Conservation (phyloP, 2,113 vertebrate species). For the Triplophysa siluroides region DNA sequence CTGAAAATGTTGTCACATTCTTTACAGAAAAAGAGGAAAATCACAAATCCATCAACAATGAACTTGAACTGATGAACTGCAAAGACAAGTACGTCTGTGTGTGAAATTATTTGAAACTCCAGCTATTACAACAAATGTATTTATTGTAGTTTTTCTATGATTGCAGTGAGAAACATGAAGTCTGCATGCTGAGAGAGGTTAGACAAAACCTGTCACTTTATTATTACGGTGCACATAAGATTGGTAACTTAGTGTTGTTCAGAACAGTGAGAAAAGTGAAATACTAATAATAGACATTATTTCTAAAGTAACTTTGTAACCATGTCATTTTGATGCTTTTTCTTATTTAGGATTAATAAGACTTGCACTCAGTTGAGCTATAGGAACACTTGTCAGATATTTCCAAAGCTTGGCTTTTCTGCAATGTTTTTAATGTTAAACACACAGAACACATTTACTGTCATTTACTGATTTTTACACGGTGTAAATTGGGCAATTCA, state of each 20-base stretch:
- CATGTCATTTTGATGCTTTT: no score
- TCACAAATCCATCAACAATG: conserved; percentile 65
- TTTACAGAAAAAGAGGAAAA: conserved; percentile 69
- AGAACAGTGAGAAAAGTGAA: no score
- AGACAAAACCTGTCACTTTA: conserved; percentile 5
- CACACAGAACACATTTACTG: no score
- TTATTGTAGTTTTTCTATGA: conserved; percentile 3
- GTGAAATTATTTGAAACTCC: not conserved
- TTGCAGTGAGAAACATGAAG: conserved; percentile 71
- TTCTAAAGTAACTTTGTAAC: no score
- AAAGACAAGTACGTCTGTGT: conserved; percentile 62
- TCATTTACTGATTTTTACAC: no score
- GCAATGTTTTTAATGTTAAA: no score
- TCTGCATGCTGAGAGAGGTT: conserved; percentile 83
- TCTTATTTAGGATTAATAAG: no score
- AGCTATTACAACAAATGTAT: not conserved
- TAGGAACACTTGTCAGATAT: no score
- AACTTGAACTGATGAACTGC: conserved; percentile 67
- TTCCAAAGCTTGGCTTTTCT: no score
- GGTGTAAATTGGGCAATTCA: not conserved
- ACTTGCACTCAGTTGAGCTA: no score
- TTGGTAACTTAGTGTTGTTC: no score
- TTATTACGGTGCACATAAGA: not conserved
- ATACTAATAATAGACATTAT: no score
- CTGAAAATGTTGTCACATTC: conserved; percentile 11